Base-by-base conservation (phyloP, 64 coral and sea anemone species). In the Porites australiensis region DNA sequence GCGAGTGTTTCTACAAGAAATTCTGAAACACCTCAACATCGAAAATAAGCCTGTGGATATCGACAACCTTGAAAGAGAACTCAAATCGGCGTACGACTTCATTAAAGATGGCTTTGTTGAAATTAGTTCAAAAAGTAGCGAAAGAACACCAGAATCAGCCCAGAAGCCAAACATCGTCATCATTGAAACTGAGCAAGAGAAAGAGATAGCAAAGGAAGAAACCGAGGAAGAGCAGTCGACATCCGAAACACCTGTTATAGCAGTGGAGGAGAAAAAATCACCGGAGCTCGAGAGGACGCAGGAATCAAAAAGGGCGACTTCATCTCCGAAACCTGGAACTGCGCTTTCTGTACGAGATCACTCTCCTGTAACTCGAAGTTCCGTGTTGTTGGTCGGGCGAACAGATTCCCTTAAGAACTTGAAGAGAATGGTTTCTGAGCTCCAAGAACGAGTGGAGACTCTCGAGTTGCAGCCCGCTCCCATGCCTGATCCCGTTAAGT, bases 1-100 rank as follows among this genome's bases (percentile, higher is more conserved):
- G 22, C 75, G 95, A 8, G 72, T 75, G 59, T 91, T 98, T 70
- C 87, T 98, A 50, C 93, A 53, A 15, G 95, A 98, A 88, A 79
- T 98, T 51, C 58, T 98, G 18, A 90, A 83, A 37, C 92, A 94
- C 58, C 85, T 98, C 15, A 70, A 84, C 16, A 93, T 98, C 23
- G 80, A 72, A 82, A 84, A 89, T 59, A 98, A 98, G 79, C 2
- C 58, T 22, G 79, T 98, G 23, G 77, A 62, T 63, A 58, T 98
- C 50, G 86, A 88, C 4, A 67, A 90, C 21, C 80, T 94, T 44
- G 54, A 64, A 3, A 58, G 61, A 13, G 92, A 98, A 53, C 70
- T 87, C 0, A 87, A 94, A 64, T 79, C 88, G 20, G 88, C 88
- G 13, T 94, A 70, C 70, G 95, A 98, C 58, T 89, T 90, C 13